phyloP scores from a whole-genome alignment of 1,140 invertebrate species.

The Drosophila aff. region DNA sequence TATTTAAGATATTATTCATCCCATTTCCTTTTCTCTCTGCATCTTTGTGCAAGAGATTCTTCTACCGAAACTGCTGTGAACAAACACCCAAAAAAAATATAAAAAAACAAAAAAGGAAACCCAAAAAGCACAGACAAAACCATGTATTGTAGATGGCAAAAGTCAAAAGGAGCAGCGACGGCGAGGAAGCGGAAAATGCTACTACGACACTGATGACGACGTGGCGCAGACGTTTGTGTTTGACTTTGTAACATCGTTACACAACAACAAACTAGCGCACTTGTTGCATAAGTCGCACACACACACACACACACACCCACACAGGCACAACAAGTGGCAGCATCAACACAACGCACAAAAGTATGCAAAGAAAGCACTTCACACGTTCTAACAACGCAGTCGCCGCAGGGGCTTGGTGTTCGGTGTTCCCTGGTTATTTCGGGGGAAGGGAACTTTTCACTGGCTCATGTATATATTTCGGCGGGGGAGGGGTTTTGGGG shows the following conservation, averaged over 20 bases:
- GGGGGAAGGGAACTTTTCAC: neutral
- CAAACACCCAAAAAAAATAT: slow-evolving; percentile 41
- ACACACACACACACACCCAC: slow-evolving; percentile 39
- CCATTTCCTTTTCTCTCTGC: slow-evolving; percentile 10
- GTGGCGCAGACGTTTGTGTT: slow-evolving; percentile 75
- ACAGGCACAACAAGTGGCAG: slow-evolving; percentile 68
- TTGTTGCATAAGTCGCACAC: slow-evolving; percentile 75
- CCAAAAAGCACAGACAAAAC: slow-evolving; percentile 61
- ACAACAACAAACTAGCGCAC: slow-evolving; percentile 74
- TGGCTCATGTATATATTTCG: slow-evolving; percentile 6
- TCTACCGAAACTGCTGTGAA: slow-evolving; percentile 18
- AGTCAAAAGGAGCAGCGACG: slow-evolving; percentile 57
- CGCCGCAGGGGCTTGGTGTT: slow-evolving; percentile 34
- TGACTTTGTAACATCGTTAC: slow-evolving; percentile 81
- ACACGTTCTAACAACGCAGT: slow-evolving; percentile 76
- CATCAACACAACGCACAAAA: slow-evolving; percentile 71
- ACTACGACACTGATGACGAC: slow-evolving; percentile 60
- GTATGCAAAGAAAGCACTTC: slow-evolving; percentile 79
- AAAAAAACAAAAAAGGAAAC: slow-evolving; percentile 57
- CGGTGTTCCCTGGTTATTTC: neutral
- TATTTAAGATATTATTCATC: neutral
- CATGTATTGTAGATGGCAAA: slow-evolving; percentile 42
- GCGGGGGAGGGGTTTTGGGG: neutral
- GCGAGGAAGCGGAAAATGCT: slow-evolving; percentile 39
- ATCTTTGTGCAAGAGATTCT: slow-evolving; percentile 52